A percentile compares a stretch with the other conserved stretches of the same genome.
Conservation (phyloP, 2,888 invertebrate genomes). For the Mythimna lalbum region DNA sequence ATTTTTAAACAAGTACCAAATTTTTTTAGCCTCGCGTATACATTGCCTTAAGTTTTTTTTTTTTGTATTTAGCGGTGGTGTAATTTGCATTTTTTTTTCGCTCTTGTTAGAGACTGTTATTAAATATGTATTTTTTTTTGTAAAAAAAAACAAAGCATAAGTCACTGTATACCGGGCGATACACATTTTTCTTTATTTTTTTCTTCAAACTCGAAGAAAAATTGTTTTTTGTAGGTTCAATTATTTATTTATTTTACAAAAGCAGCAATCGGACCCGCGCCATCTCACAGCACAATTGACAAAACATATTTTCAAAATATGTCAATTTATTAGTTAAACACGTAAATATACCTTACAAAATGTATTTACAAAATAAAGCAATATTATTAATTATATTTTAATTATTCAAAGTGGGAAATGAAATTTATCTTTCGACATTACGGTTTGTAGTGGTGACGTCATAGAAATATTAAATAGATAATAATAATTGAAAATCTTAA, state of each 20-base stretch:
- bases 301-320: constrained; percentile 91
- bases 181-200: constrained; percentile 11
- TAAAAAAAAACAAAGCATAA: background rate
- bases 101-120: background rate
- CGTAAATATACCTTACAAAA: constrained; percentile 88
- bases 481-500: no score
- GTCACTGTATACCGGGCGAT: constrained; percentile 7
- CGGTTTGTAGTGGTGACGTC: constrained; percentile 62
- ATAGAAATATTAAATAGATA: constrained; percentile 6
- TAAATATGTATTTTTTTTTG: background rate
- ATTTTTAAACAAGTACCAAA: constrained; percentile 27
- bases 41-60: constrained; percentile 6
- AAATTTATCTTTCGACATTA: constrained; percentile 71
- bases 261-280: constrained; percentile 79
- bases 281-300: constrained; percentile 90
- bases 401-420: constrained; percentile 78
- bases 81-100: background rate
- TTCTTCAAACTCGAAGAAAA: constrained; percentile 2
- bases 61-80: background rate
- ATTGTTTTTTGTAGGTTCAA: constrained; percentile 20
- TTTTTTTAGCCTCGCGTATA: constrained; percentile 22
- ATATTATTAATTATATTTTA: constrained; percentile 77
- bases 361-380: constrained; percentile 90
- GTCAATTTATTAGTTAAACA: constrained; percentile 86
- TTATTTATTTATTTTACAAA: constrained; percentile 61